Evolutionary conservation across 2,797 vertebrate genomes (phyloP).

Genomic region (Holocentrus rufus): DNA sequence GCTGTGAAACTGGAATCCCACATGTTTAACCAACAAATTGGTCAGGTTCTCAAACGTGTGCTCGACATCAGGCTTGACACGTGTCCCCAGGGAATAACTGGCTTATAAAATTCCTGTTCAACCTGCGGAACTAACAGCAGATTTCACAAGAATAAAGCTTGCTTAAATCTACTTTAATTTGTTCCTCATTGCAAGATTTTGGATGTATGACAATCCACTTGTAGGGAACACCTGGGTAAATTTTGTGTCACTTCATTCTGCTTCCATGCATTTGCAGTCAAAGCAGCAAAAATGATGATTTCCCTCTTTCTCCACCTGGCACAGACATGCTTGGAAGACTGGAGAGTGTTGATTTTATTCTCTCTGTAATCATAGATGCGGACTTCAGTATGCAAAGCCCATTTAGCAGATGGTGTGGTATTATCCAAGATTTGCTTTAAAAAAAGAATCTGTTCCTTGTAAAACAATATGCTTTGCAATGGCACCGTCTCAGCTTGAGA

Average conservation of each 20-base stretch:
- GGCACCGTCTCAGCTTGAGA: not conserved
- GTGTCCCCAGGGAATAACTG: not conserved
- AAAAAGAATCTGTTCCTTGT: constrained; percentile 2
- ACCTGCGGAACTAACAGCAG: constrained; percentile 14
- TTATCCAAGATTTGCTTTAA: constrained; percentile 6
- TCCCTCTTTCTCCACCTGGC: constrained; percentile 6
- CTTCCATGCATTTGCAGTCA: constrained; percentile 28
- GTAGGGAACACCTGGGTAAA: constrained; percentile 22
- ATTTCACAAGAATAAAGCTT: not conserved
- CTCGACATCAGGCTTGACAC: constrained; percentile 27
- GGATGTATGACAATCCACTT: constrained; percentile 16
- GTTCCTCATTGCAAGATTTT: constrained; percentile 21
- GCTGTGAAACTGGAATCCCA: constrained; percentile 34
- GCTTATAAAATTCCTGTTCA: constrained; percentile 1
- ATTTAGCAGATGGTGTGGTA: constrained; percentile 1
- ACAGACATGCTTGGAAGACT: not conserved
- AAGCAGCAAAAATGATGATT: constrained; percentile 9
- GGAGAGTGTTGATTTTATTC: not conserved
- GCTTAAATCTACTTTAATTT: constrained; percentile 28
- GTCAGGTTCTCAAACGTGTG: constrained; percentile 19
- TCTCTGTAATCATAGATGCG: not conserved
- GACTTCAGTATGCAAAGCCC: not conserved
- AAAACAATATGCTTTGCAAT: not conserved
- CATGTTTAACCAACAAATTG: constrained; percentile 43
- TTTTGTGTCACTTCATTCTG: constrained; percentile 16